Conservation (phyloP, 2,888 invertebrate genomes). For the Thelaira solivaga region DNA sequence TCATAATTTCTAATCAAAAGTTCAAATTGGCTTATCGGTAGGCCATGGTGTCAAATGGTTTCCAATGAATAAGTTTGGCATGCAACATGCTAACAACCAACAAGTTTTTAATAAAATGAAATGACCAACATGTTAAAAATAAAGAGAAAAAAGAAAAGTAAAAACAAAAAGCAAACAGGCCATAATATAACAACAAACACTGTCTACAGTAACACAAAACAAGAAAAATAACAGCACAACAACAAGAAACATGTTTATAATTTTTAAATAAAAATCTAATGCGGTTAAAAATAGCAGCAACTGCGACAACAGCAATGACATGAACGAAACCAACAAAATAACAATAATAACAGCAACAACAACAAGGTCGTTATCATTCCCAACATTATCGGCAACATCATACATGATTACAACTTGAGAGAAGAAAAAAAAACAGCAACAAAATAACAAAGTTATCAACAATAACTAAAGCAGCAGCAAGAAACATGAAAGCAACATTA, state of each 20-base stretch:
- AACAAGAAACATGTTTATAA: too few relatives aligned
- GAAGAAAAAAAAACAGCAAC: too few relatives aligned
- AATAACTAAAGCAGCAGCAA: too few relatives aligned
- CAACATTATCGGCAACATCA: conserved; percentile 16
- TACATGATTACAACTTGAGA: conserved; percentile 17
- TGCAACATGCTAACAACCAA: conserved; percentile 59
- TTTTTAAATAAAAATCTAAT: conserved; percentile 21
- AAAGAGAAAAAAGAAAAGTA: background rate
- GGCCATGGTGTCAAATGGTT: conserved; percentile 21
- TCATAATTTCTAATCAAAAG: background rate
- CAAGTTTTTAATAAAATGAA: conserved; percentile 59
- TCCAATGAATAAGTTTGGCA: conserved; percentile 40
- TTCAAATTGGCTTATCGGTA: background rate
- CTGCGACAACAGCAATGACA: conserved; percentile 30
- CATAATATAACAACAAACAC: background rate
- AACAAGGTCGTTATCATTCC: conserved; percentile 22
- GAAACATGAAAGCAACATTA: too few relatives aligned
- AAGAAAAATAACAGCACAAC: background rate
- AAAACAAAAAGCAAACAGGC: background rate
- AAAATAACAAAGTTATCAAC: conserved; percentile 35
- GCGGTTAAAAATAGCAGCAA: conserved; percentile 35
- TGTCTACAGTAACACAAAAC: conserved; percentile 1
- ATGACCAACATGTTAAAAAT: conserved; percentile 51
- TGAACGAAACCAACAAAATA: conserved; percentile 5
- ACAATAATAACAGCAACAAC: conserved; percentile 17